These are phyloP conservation scores for Ahaetulla prasina DNA, from an alignment of 2,113 vertebrate species.

Conservation along the genomic window DNA sequence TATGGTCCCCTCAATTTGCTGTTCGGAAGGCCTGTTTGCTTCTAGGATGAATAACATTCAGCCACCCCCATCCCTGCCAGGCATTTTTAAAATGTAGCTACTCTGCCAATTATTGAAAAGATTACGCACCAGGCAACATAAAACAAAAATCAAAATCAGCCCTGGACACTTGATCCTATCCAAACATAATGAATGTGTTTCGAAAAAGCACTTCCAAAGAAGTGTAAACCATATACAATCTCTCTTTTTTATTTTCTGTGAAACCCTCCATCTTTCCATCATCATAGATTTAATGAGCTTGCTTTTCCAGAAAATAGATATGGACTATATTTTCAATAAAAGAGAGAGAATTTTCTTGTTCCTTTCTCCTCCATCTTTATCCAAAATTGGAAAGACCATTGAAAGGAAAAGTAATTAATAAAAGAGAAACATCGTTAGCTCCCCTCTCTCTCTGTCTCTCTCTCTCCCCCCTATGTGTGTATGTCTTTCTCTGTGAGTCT, in stretches of 20 bases:
- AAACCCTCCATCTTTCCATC: conserved; percentile 33
- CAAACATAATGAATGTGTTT: conserved; percentile 37
- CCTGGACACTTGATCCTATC: conserved; percentile 1
- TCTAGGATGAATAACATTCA: neutral
- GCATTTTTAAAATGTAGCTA: neutral
- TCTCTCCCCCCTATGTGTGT: neutral
- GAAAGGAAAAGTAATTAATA: neutral
- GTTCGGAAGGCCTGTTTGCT: neutral
- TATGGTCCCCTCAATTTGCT: neutral
- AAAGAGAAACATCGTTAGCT: neutral
- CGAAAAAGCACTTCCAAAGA: conserved; percentile 41
- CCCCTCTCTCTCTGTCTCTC: neutral
- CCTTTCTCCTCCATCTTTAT: neutral
- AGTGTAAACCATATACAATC: conserved; percentile 33
- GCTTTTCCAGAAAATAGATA: conserved; percentile 23
- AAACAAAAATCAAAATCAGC: conserved; percentile 26
- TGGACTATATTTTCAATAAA: neutral
- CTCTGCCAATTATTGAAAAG: conserved; percentile 3
- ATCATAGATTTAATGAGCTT: conserved; percentile 13
- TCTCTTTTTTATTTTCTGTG: conserved; percentile 39
- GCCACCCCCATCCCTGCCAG: neutral
- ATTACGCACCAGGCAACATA: conserved; percentile 12
- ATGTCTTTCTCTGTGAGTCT: too few relatives aligned
- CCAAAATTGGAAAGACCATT: neutral
- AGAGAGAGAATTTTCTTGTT: neutral